These are phyloP conservation scores for Enteromius radiatus DNA, from an alignment of 2,797 vertebrate species.

Conservation along the genomic window DNA sequence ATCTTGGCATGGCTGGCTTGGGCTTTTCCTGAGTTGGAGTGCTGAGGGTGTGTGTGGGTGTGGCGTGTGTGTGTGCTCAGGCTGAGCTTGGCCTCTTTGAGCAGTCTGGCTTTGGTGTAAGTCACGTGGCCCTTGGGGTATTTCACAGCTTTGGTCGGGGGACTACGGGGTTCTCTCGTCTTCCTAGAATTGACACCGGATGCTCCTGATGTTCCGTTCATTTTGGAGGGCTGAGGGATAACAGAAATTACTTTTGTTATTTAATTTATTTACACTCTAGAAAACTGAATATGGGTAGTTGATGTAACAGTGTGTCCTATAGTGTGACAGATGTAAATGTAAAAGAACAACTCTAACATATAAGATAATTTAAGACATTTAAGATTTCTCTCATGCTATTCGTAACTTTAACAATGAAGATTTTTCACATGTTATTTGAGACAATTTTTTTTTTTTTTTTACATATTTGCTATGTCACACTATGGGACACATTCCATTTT, in stretches of 20 bases:
- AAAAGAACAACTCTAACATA: too few relatives aligned
- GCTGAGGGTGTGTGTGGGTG: slow-evolving; percentile 74
- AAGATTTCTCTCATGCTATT: too few relatives aligned
- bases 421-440: too few relatives aligned
- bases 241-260: background rate
- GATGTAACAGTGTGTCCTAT: too few relatives aligned
- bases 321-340: too few relatives aligned
- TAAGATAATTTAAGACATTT: too few relatives aligned
- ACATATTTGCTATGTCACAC: too few relatives aligned
- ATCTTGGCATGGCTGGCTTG: slow-evolving; percentile 99
- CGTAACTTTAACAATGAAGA: too few relatives aligned
- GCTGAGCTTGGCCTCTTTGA: slow-evolving; percentile 98
- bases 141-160: slow-evolving; percentile 99
- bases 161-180: slow-evolving; percentile 88
- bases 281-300: background rate
- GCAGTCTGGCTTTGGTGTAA: slow-evolving; percentile 99
- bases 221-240: slow-evolving; percentile 87
- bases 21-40: slow-evolving; percentile 97
- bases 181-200: slow-evolving; percentile 93
- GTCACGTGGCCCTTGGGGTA: slow-evolving; percentile 99
- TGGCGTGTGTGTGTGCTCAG: slow-evolving; percentile 78
- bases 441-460: too few relatives aligned
- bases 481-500: too few relatives aligned
- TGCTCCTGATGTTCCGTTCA: slow-evolving; percentile 90
- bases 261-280: background rate